Base-by-base conservation (phyloP, 2,888 invertebrate genomes). In the Carabus problematicus region DNA sequence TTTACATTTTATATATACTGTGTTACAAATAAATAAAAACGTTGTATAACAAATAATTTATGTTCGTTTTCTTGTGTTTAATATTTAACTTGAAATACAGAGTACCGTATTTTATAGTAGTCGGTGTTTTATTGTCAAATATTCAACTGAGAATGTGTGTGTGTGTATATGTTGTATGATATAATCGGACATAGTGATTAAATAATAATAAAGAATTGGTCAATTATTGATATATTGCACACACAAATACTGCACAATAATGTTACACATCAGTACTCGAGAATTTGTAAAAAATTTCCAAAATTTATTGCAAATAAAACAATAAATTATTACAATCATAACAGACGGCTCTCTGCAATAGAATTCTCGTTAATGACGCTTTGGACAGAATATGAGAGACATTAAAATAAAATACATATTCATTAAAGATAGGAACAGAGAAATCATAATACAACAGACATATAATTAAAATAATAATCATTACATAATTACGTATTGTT, bases 251-350 rank as follows among this genome's bases (percentile, higher is more conserved):
- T 68, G 68, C 60, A 68, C 68, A 68, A 66, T 60, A 47, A 61
- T 60, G 11, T 54, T 54, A 42, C 54, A 68, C 67, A 66, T 66
- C 66, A 58, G 52, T 68, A 18, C 1, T 11, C 52, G 49, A 52
- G 29, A 52, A 54, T 59, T 68, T 61, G 68, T 68, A 68, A 68
- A n/a, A 68, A 61, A 61, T 60, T 68, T 68, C 68, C 60, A 61
- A 68, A 68, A 68, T 68, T 59, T 68, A 68, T 68, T 68, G 68
- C 68, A 54, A 61, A 66, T 63, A 66, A 58, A 66, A 59, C 66
- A 67, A 61, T 68, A 68, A 61, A 68, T 61, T 68, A 68, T 68
- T 61, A 61, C 54, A 61, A 39, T 39, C 2, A 56, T 19, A 18
- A 59, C 41, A 54, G 40, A 45, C 39, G 59, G 40, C 29, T 29